Conservation (phyloP, 2,113 vertebrate species). For the Hippocampus abdominalis region DNA sequence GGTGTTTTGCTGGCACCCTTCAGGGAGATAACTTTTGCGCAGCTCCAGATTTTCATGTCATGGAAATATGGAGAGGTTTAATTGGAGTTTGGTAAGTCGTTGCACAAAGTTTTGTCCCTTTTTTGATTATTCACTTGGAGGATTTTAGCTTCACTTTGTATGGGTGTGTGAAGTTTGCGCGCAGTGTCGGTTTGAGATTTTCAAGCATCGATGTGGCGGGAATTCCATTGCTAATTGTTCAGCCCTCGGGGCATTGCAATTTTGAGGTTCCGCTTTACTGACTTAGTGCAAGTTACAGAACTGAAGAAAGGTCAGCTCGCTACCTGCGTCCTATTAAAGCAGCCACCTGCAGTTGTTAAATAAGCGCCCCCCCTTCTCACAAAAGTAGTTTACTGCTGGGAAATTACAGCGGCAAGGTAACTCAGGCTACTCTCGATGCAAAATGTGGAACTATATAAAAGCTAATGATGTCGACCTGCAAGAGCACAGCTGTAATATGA, state of each 20-base stretch:
- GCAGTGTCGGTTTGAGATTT: not conserved
- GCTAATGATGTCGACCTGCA: constrained; percentile 51
- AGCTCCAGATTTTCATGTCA: not conserved
- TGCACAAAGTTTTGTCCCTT: not conserved
- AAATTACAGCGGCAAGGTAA: constrained; percentile 43
- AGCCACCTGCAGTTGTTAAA: not conserved
- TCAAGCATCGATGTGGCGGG: not conserved
- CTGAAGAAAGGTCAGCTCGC: constrained; percentile 15
- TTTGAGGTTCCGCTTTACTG: not conserved
- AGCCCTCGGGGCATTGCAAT: not conserved
- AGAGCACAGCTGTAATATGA: constrained; percentile 38
- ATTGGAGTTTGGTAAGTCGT: not conserved
- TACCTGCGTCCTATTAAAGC: constrained; percentile 10
- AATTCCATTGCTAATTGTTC: not conserved
- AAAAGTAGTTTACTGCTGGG: constrained; percentile 25
- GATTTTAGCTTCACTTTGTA: not conserved
- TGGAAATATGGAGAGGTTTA: not conserved
- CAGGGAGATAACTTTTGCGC: not conserved
- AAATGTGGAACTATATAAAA: constrained; percentile 51
- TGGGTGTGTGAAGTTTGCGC: not conserved
- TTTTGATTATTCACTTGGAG: constrained; percentile 1
- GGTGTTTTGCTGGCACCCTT: constrained; percentile 1
- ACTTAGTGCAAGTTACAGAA: constrained; percentile 8
- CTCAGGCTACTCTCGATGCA: constrained; percentile 46
- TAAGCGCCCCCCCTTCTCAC: constrained; percentile 14